phyloP scores from a whole-genome alignment of 2,888 invertebrate species.

The Beris chalybata region DNA sequence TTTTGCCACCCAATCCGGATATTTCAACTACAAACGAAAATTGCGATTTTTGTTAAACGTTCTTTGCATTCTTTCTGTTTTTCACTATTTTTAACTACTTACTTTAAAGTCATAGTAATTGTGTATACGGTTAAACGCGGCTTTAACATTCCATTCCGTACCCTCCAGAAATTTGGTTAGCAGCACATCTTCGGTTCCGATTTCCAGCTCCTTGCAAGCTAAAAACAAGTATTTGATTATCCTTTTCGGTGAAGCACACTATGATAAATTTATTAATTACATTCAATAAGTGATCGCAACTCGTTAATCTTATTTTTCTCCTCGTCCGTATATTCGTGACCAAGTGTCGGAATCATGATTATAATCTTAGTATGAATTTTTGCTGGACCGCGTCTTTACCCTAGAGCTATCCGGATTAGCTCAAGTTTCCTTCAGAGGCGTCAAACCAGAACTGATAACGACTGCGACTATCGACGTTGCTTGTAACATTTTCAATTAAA shows the following conservation, averaged over 20 bases:
- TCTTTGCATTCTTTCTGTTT: neutral
- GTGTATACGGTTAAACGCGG: constrained; percentile 23
- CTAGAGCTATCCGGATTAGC: neutral
- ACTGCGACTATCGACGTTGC: constrained; percentile 13
- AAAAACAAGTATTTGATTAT: neutral
- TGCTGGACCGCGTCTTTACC: neutral
- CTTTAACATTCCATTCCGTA: constrained; percentile 24
- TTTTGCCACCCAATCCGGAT: constrained; percentile 49
- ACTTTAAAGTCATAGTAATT: constrained; percentile 33
- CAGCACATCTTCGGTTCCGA: constrained; percentile 30
- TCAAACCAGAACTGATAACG: constrained; percentile 16
- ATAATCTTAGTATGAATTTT: neutral
- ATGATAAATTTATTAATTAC: constrained; percentile 12
- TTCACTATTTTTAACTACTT: neutral
- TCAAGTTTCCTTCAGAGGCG: constrained; percentile 2
- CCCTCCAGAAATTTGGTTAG: constrained; percentile 19
- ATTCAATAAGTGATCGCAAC: constrained; percentile 18
- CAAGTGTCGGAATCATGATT: constrained; percentile 23
- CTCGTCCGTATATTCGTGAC: constrained; percentile 25
- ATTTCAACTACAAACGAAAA: constrained; percentile 48
- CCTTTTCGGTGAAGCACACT: neutral
- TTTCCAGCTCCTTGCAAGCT: constrained; percentile 23
- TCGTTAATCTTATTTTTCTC: constrained; percentile 22
- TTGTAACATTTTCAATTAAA: constrained; percentile 26
- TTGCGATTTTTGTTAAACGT: neutral